Conservation (phyloP, 2,888 invertebrate genomes). For the Cinara cedri region DNA sequence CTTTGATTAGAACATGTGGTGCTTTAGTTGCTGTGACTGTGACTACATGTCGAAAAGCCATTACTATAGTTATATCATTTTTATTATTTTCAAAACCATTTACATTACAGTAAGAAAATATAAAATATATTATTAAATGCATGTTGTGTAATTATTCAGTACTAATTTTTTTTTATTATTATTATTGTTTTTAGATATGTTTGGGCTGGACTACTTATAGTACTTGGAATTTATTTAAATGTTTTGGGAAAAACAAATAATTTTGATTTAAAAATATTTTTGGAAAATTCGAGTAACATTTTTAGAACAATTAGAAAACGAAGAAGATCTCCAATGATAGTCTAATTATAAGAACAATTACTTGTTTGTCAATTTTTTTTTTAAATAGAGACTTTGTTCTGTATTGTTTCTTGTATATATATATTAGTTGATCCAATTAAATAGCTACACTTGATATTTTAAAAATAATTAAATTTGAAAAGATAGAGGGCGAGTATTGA, state of each 20-base stretch:
- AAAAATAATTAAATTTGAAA: too few relatives aligned
- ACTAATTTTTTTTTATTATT: conserved; percentile 63
- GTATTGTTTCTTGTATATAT: too few relatives aligned
- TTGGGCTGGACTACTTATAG: conserved; percentile 70
- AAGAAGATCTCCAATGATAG: conserved; percentile 45
- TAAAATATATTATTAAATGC: neutral
- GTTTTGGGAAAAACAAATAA: conserved; percentile 76
- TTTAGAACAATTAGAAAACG: conserved; percentile 34
- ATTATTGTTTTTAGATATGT: conserved; percentile 60
- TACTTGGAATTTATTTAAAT: conserved; percentile 92
- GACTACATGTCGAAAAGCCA: conserved; percentile 86
- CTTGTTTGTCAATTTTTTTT: too few relatives aligned
- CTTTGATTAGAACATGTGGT: conserved; percentile 85
- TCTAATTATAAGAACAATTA: conserved; percentile 3
- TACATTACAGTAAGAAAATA: conserved; percentile 79
- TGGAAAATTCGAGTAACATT: neutral
- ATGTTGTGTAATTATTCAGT: conserved; percentile 43
- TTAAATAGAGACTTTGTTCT: too few relatives aligned
- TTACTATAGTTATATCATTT: conserved; percentile 92
- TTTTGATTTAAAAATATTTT: conserved; percentile 5
- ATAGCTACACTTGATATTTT: too few relatives aligned
- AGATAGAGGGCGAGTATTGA: too few relatives aligned
- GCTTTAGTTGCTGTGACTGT: conserved; percentile 94
- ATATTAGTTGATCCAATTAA: too few relatives aligned
- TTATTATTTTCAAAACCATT: conserved; percentile 93